Conservation (phyloP, 2,888 invertebrate species). For the Amiota minor region DNA sequence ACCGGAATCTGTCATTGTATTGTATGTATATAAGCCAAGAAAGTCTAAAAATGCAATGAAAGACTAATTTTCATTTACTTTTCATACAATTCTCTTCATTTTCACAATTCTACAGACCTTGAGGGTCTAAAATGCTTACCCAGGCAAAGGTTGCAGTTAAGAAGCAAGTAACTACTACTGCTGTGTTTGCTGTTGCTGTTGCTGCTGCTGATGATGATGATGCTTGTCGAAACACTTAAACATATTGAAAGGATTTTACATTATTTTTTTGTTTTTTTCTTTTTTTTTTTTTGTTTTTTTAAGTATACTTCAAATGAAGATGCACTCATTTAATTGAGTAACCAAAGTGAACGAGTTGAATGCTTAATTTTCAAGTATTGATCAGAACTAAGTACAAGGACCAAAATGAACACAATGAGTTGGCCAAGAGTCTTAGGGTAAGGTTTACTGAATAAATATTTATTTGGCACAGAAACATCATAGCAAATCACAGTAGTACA, state of each 20-base stretch:
- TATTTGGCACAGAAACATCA: background rate
- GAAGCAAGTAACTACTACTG: background rate
- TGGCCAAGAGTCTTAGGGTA: background rate
- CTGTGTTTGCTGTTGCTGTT: background rate
- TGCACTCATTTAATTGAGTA: slow-evolving; percentile 56
- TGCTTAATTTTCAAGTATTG: slow-evolving; percentile 47
- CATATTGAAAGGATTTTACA: slow-evolving; percentile 39
- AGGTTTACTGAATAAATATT: slow-evolving; percentile 1
- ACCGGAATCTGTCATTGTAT: background rate
- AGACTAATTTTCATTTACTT: background rate
- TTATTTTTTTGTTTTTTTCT: background rate
- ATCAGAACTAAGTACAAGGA: slow-evolving; percentile 9
- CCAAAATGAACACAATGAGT: background rate
- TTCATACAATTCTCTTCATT: background rate
- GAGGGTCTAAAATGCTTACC: background rate
- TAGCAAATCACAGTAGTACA: background rate
- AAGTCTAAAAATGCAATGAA: background rate
- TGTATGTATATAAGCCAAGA: background rate
- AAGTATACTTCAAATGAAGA: slow-evolving; percentile 42
- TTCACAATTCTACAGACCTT: background rate
- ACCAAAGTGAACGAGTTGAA: slow-evolving; percentile 51
- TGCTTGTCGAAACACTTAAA: background rate
- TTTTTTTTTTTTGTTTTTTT: slow-evolving; percentile 16
- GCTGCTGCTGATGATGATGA: background rate
- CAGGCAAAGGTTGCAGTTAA: slow-evolving; percentile 2